Evolutionary conservation across 2,888 invertebrate genomes (phyloP), one percentile per base, ranked within the genome.

Genomic region (Capitulum mitella): DNA sequence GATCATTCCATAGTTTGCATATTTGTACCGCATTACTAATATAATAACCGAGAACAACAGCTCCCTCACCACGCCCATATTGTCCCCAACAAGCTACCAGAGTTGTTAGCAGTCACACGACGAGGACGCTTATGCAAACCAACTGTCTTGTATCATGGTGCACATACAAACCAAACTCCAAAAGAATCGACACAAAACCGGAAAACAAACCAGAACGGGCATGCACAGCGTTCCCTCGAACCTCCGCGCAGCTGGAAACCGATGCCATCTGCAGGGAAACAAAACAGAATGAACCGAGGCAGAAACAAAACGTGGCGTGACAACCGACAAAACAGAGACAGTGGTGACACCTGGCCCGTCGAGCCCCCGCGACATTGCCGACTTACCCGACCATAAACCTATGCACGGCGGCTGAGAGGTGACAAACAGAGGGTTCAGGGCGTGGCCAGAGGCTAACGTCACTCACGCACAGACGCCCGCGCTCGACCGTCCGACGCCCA

Each of bases 261-360:
- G 37, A 22, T 16, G 64, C 40, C 37, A 70, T 70, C 70, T 70
- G 70, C 37, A 40, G 70, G 34, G 26, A 70, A 40, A 70, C 70
- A 70, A 19, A 70, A 40, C 70, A 70, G 40, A 70, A 70, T 12
- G 22, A 70, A 70, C 37, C 12, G 22, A 70, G n/a, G 29, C 34
- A 8, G 26, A 34, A 70, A 37, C 10, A 5, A 3, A 70, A 40
- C 29, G 19, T 8, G 26, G 70, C 40, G 70, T 40, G 70, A 37
- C 70, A 10, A n/a, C n/a, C n/a, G n/a, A n/a, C n/a, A n/a, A n/a
- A 70, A 70, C 70, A 70, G 37, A 70, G 70, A 70, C 40, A 26
- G 37, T 40, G 37, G 37, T 64, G 22, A 26, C 37, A 70, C 70
- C 70, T 19, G 37, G 22, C 34, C 64, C 64, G 19, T 10, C 26